phyloP scores from a whole-genome alignment of 2,888 invertebrate species.

The Amblyteles armatorius region DNA sequence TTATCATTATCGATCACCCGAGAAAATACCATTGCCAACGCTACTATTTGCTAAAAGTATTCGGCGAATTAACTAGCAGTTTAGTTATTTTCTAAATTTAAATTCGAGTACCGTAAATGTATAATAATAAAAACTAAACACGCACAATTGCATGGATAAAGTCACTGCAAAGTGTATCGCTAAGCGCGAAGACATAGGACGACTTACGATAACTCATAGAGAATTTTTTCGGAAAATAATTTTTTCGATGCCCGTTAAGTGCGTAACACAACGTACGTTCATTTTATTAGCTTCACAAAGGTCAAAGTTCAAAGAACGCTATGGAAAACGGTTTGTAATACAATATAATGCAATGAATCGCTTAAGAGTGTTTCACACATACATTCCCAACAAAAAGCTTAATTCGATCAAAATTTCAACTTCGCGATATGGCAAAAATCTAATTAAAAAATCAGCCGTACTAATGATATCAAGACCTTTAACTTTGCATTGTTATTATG shows the following conservation, averaged over 20 bases:
- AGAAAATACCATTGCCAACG: neutral
- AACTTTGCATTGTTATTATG: too few relatives aligned
- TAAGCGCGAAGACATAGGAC: neutral
- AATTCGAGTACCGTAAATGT: neutral
- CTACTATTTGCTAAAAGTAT: neutral
- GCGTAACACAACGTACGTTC: neutral
- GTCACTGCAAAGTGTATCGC: slow-evolving; percentile 12
- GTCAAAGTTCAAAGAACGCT: neutral
- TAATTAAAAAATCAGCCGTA: too few relatives aligned
- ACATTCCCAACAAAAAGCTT: too few relatives aligned
- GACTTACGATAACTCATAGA: neutral
- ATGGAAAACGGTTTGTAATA: neutral
- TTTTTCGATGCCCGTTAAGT: neutral
- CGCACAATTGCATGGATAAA: slow-evolving; percentile 17
- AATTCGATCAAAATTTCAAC: too few relatives aligned
- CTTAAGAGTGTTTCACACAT: too few relatives aligned
- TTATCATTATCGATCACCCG: neutral
- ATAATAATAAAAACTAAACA: neutral
- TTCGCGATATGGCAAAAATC: too few relatives aligned
- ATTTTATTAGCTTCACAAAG: slow-evolving; percentile 6
- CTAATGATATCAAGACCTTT: too few relatives aligned
- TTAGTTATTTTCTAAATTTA: neutral
- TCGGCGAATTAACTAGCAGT: neutral
- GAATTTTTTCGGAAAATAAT: neutral
- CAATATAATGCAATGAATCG: neutral